Evolutionary conservation across 92 coral and sea anemone species (phyloP).

Genomic region (Porites evermanni): DNA sequence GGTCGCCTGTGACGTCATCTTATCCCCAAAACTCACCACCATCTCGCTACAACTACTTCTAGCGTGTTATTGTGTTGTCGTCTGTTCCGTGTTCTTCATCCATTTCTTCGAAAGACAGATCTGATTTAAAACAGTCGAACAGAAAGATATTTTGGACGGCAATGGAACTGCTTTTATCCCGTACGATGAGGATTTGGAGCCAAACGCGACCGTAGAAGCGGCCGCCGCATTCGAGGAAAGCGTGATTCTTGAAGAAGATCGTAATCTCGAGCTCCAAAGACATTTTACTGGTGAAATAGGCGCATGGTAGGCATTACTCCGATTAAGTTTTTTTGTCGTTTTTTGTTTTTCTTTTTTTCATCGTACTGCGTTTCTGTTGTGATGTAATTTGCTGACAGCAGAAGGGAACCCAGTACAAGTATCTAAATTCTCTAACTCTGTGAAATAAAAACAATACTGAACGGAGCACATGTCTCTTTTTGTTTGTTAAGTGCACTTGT

Average conservation of each 20-base stretch:
- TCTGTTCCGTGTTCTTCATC: neutral
- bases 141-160: neutral
- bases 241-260: conserved; percentile 34
- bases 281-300: conserved; percentile 38
- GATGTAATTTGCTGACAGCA: neutral
- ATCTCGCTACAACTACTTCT: neutral
- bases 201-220: conserved; percentile 33
- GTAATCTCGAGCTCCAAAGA: conserved; percentile 21
- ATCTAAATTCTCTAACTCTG: neutral
- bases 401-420: too few species aligned
- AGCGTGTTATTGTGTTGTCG: neutral
- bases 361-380: neutral
- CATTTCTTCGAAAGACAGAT: neutral
- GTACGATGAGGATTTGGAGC: conserved; percentile 47
- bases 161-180: neutral
- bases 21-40: neutral
- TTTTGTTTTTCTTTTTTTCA: neutral
- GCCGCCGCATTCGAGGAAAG: conserved; percentile 30
- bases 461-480: too few species aligned
- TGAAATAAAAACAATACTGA: neutral
- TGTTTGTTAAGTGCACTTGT: conserved; percentile 3
- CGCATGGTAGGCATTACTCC: conserved; percentile 34
- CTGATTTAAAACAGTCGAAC: neutral
- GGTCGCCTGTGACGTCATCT: neutral
- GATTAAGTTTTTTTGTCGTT: neutral